A percentile compares a stretch with the other conserved stretches of the same genome.
These are phyloP conservation scores for Thunnus albacares DNA, from an alignment of 2,797 vertebrate species.

Conservation along the genomic window DNA sequence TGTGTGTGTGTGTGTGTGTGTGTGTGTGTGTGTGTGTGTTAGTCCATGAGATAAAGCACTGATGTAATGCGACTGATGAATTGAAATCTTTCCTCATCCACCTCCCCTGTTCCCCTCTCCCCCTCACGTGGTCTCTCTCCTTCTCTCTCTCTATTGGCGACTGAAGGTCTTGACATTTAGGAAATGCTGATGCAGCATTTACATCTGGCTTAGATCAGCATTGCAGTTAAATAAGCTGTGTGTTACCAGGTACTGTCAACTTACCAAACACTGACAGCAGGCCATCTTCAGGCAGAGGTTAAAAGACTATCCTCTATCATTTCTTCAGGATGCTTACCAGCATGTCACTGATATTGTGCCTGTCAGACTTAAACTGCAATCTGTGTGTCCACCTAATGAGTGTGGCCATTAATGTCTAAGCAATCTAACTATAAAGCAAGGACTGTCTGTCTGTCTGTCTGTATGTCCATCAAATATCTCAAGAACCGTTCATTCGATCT, in stretches of 20 bases:
- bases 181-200: not conserved
- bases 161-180: conserved; percentile 12
- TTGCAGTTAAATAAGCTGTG: conserved; percentile 6
- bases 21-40: too few species aligned
- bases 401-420: too few species aligned
- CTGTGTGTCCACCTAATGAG: not conserved
- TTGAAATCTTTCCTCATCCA: too few species aligned
- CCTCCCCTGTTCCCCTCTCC: too few species aligned
- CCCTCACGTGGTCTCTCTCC: too few species aligned
- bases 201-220: not conserved
- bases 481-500: too few species aligned
- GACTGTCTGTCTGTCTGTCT: too few species aligned
- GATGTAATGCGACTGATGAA: too few species aligned
- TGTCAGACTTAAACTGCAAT: not conserved
- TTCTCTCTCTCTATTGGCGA: not conserved
- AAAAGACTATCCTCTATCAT: not conserved
- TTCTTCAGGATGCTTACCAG: not conserved
- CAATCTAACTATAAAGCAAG: too few species aligned
- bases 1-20: too few species aligned
- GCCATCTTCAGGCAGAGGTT: not conserved
- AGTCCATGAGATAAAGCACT: too few species aligned
- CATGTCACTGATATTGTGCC: not conserved
- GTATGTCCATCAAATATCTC: too few species aligned
- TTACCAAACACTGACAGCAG: not conserved
- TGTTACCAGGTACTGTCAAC: not conserved